These are phyloP conservation scores for Spilosoma lubricipeda DNA, from an alignment of 2,888 invertebrate species.

Conservation along the genomic window DNA sequence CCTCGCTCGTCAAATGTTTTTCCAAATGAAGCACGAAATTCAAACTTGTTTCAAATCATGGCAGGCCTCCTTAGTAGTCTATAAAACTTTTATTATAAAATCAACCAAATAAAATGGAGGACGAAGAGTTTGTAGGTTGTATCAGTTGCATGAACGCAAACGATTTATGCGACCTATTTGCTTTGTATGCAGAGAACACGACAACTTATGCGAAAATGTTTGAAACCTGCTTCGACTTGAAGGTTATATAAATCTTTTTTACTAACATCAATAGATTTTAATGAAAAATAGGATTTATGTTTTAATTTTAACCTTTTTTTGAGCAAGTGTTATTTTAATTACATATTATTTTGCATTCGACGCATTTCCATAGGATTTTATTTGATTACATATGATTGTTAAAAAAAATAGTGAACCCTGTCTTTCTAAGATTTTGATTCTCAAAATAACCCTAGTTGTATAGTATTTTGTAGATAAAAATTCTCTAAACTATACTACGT, in stretches of 20 bases:
- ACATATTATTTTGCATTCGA: not conserved
- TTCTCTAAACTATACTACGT: not conserved
- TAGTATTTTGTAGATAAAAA: not conserved
- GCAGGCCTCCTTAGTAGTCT: conserved; percentile 57
- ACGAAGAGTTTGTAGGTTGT: conserved; percentile 82
- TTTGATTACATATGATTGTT: not conserved
- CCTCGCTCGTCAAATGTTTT: conserved; percentile 53
- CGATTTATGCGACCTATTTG: conserved; percentile 84
- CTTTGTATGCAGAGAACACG: conserved; percentile 74
- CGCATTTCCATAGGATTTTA: not conserved
- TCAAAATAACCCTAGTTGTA: not conserved
- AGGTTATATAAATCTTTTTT: conserved; percentile 62
- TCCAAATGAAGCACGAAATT: conserved; percentile 27
- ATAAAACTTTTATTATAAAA: conserved; percentile 40
- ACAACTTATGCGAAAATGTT: conserved; percentile 80
- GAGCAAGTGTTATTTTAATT: conserved; percentile 4
- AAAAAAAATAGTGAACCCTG: not conserved
- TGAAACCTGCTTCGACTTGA: conserved; percentile 79
- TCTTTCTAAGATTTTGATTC: not conserved
- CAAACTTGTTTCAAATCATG: conserved; percentile 44
- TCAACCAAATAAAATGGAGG: conserved; percentile 66
- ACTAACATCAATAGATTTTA: conserved; percentile 38
- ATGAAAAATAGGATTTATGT: conserved; percentile 24
- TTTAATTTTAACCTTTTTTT: conserved; percentile 30
- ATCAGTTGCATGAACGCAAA: conserved; percentile 81